phyloP scores from a whole-genome alignment of 30 jellyfish, hydroid and myxozoan genomes.

The Hydra vulgaris region DNA sequence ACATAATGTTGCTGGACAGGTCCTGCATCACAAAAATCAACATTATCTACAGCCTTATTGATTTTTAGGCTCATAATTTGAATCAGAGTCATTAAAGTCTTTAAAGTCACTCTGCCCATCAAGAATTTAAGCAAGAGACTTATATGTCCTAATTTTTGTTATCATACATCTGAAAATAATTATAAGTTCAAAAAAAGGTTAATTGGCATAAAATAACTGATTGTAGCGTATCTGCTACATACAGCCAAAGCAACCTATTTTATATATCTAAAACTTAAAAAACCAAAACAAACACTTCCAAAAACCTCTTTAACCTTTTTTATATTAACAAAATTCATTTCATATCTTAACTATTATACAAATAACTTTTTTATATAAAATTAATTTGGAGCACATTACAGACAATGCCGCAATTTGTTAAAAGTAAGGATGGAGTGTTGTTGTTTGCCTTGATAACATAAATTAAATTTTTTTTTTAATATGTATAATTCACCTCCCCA shows the following conservation, averaged over 20 bases:
- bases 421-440: background rate
- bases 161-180: too few species aligned
- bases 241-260: background rate
- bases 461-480: too few species aligned
- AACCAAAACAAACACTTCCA: background rate
- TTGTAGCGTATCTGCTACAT: background rate
- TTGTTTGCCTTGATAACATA: background rate
- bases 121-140: background rate
- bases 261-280: background rate
- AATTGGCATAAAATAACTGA: background rate
- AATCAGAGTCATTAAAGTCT: background rate
- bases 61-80: background rate
- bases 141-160: background rate
- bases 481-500: too few species aligned
- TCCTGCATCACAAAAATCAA: background rate
- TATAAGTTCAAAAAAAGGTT: background rate
- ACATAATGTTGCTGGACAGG: too few species aligned
- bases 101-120: constrained; percentile 25
- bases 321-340: background rate
- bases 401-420: background rate
- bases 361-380: too few species aligned
- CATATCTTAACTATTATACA: too few species aligned
- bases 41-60: too few species aligned
- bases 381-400: background rate
- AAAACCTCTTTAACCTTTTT: background rate